Evolutionary conservation across 2,888 invertebrate genomes (phyloP).

Genomic region (Byasa hedistus): DNA sequence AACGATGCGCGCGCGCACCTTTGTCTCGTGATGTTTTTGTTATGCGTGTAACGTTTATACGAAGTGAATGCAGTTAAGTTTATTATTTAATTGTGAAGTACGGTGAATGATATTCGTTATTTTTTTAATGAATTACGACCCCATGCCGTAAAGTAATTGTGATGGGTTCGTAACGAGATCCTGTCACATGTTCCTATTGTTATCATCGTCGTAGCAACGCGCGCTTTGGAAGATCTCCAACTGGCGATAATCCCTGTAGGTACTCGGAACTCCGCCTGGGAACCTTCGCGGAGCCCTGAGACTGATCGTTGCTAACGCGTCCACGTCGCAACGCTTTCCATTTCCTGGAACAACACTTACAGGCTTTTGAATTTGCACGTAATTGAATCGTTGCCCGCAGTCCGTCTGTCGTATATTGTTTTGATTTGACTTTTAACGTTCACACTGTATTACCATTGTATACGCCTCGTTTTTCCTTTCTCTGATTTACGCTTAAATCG

Average conservation of each 20-base stretch:
- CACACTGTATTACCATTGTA: too few species aligned
- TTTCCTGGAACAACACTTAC: slow-evolving; percentile 3
- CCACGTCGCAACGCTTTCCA: slow-evolving; percentile 15
- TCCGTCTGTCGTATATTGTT: slow-evolving; percentile 1
- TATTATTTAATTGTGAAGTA: too few species aligned
- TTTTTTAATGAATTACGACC: slow-evolving; percentile 4
- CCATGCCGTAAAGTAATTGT: background rate
- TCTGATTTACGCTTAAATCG: too few species aligned
- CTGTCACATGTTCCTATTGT: background rate
- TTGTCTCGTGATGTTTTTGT: too few species aligned
- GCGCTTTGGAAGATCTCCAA: slow-evolving; percentile 25
- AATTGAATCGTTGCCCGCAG: background rate
- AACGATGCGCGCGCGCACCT: background rate
- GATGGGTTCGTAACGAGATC: background rate
- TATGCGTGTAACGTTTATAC: too few species aligned
- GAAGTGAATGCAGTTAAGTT: too few species aligned
- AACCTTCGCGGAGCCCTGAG: slow-evolving; percentile 11
- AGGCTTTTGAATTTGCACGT: slow-evolving; percentile 1
- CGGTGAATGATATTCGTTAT: background rate
- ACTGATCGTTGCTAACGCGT: slow-evolving; percentile 18
- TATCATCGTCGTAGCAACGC: slow-evolving; percentile 12
- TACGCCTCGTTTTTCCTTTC: too few species aligned
- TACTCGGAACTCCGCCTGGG: slow-evolving; percentile 18
- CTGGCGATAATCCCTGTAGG: slow-evolving; percentile 21
- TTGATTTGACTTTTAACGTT: too few species aligned